phyloP scores from a whole-genome alignment of 2,888 invertebrate genomes.

The Drosophila testacea region DNA sequence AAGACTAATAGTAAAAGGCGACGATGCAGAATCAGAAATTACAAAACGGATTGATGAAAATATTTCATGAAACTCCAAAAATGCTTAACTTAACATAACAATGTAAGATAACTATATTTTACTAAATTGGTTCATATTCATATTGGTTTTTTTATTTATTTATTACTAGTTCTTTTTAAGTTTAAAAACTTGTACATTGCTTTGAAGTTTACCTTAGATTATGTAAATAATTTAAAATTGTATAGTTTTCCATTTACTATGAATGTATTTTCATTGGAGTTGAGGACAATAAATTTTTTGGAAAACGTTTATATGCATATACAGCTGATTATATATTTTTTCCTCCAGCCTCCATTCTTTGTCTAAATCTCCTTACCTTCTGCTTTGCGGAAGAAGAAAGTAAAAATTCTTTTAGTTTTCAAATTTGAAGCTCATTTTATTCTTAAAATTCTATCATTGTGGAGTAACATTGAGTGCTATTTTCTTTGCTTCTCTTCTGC shows the following conservation, averaged over 20 bases:
- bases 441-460: slow-evolving; percentile 7
- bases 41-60: background rate
- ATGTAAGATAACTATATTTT: background rate
- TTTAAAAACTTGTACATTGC: background rate
- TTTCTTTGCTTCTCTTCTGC: background rate
- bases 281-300: background rate
- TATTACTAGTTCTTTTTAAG: background rate
- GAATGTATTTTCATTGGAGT: background rate
- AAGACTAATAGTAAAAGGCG: slow-evolving; percentile 82
- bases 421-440: slow-evolving; percentile 11
- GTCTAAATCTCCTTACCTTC: too few relatives aligned
- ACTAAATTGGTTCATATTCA: background rate
- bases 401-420: slow-evolving; percentile 3
- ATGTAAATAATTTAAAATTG: too few relatives aligned
- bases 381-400: too few relatives aligned
- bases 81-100: background rate
- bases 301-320: background rate
- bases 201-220: background rate
- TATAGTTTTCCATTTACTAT: too few relatives aligned
- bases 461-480: slow-evolving; percentile 8
- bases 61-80: background rate
- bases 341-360: too few relatives aligned
- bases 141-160: slow-evolving; percentile 1
- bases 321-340: background rate
- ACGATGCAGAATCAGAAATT: background rate